Evolutionary conservation across 2,888 invertebrate species (phyloP).

Genomic region (Philopedon plagiatum): DNA sequence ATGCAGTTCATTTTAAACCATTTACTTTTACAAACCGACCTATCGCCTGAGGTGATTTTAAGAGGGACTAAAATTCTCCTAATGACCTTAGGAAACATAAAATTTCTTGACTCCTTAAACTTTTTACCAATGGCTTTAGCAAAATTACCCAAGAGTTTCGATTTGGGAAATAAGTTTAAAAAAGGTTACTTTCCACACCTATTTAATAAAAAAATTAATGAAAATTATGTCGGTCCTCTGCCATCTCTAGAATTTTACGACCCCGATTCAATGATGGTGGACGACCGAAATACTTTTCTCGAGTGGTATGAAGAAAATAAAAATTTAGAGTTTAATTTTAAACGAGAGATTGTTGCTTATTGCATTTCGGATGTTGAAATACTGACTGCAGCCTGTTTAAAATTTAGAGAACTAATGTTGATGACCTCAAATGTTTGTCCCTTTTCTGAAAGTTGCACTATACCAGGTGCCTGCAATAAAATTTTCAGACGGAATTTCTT

Average conservation of each 20-base stretch:
- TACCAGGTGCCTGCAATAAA: conserved; percentile 56
- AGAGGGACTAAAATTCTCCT: conserved; percentile 43
- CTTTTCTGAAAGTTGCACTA: conserved; percentile 56
- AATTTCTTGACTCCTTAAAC: conserved; percentile 56
- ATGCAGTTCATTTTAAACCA: conserved; percentile 27
- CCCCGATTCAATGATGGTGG: conserved; percentile 33
- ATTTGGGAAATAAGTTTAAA: conserved; percentile 38
- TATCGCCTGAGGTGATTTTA: conserved; percentile 38
- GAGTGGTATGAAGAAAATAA: conserved; percentile 41
- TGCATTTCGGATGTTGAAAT: conserved; percentile 56
- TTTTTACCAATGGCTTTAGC: conserved; percentile 41
- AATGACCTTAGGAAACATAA: conserved; percentile 26
- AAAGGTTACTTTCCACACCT: conserved; percentile 56
- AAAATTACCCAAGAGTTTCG: conserved; percentile 49
- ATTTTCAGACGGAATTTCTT: conserved; percentile 47
- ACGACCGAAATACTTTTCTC: conserved; percentile 26
- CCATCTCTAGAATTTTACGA: conserved; percentile 36
- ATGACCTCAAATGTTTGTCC: conserved; percentile 48
- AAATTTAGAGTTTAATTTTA: conserved; percentile 55
- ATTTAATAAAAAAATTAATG: conserved; percentile 41
- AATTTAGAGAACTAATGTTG: conserved; percentile 15
- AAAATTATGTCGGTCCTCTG: conserved; percentile 44
- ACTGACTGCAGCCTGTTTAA: conserved; percentile 43
- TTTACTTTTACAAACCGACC: conserved; percentile 27
- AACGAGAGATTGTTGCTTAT: conserved; percentile 56